phyloP scores from a whole-genome alignment of 2,113 vertebrate genomes.

The Entosphenus tridentatus region DNA sequence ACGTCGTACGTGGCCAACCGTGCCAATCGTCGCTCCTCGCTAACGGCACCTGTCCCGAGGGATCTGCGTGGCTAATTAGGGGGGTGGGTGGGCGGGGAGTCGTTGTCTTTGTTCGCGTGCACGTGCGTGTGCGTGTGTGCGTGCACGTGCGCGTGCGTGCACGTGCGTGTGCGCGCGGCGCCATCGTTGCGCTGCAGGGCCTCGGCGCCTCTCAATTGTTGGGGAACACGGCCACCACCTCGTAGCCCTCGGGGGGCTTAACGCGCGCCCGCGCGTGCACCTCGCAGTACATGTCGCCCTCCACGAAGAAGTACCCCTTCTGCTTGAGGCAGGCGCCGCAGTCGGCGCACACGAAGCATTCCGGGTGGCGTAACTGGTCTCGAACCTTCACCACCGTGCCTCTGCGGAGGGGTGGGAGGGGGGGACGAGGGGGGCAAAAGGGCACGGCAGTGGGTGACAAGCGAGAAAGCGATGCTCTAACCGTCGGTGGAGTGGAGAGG shows the following conservation, averaged over 20 bases:
- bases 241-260: constrained; percentile 84
- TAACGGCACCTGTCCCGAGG: too few relatives aligned
- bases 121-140: too few relatives aligned
- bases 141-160: too few relatives aligned
- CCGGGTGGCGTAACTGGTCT: constrained; percentile 86
- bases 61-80: too few relatives aligned
- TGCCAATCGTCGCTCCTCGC: too few relatives aligned
- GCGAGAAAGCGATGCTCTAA: too few relatives aligned
- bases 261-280: constrained; percentile 72
- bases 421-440: not conserved
- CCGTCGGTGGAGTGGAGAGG: too few relatives aligned
- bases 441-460: not conserved
- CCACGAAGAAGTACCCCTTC: constrained; percentile 82
- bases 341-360: constrained; percentile 87
- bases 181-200: too few relatives aligned
- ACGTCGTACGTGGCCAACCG: too few relatives aligned
- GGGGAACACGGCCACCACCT: constrained; percentile 91
- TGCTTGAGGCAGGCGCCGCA: constrained; percentile 78
- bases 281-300: constrained; percentile 84
- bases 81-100: too few relatives aligned
- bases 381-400: constrained; percentile 86
- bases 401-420: constrained; percentile 22
- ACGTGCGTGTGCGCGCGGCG: too few relatives aligned
- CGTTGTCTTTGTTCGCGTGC: too few relatives aligned
- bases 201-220: constrained; percentile 18